These are phyloP conservation scores for Thinocorus orbignyianus DNA, from an alignment of 2,113 vertebrate genomes.

Conservation along the genomic window DNA sequence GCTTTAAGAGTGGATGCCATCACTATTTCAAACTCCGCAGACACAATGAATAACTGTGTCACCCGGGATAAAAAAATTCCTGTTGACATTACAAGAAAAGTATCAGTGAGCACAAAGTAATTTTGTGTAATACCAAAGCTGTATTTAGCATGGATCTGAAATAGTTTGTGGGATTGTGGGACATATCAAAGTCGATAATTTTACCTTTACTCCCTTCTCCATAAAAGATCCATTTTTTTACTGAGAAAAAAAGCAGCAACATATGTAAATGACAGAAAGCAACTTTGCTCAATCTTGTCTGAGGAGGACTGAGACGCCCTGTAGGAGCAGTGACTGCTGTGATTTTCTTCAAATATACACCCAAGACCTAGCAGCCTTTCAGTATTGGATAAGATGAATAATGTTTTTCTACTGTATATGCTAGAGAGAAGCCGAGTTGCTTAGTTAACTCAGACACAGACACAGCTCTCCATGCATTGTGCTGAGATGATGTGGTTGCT, in stretches of 20 bases:
- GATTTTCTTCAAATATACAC: neutral
- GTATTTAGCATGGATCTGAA: neutral
- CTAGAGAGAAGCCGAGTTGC: neutral
- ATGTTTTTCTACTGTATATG: neutral
- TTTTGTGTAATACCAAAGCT: neutral
- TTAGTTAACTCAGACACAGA: neutral
- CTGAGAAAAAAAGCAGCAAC: neutral
- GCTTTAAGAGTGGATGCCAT: neutral
- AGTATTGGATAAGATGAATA: neutral
- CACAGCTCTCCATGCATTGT: neutral
- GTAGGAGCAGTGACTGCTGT: neutral
- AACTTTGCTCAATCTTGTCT: neutral
- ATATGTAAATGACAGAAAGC: neutral
- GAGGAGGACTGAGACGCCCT: neutral
- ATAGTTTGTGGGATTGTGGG: neutral
- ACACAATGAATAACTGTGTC: neutral
- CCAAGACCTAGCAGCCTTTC: neutral
- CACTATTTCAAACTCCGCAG: neutral
- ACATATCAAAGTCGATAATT: neutral
- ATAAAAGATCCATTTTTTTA: neutral
- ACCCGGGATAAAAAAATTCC: neutral
- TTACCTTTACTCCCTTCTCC: neutral
- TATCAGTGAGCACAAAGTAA: neutral
- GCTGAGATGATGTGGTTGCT: neutral
- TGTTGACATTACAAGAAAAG: neutral